Conservation (phyloP, 2,113 vertebrate genomes). For the Nesospiza acunhae region DNA sequence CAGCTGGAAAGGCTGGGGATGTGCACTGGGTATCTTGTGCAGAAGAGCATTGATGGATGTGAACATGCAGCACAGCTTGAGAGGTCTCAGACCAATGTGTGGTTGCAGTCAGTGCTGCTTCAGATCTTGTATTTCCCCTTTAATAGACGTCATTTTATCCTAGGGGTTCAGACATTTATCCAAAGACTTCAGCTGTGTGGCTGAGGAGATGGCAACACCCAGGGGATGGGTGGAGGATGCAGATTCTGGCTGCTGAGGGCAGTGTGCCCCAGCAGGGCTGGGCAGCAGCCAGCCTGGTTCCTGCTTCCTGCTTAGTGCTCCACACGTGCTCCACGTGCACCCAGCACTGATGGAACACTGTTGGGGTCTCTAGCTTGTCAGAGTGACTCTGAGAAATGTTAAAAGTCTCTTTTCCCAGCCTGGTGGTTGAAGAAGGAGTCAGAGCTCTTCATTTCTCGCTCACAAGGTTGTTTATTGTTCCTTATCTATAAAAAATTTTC, state of each 20-base stretch:
- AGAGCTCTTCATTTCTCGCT: too few relatives aligned
- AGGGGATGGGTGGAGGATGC: neutral
- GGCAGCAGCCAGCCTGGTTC: neutral
- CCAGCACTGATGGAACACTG: neutral
- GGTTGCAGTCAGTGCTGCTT: neutral
- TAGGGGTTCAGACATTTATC: neutral
- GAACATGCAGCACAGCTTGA: fast-evolving
- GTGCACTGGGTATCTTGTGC: fast-evolving
- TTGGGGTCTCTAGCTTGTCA: too few relatives aligned
- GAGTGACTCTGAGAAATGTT: too few relatives aligned
- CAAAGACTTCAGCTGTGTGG: fast-evolving
- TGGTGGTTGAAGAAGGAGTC: too few relatives aligned
- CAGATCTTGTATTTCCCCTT: neutral
- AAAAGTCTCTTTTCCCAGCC: too few relatives aligned
- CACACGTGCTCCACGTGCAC: fast-evolving
- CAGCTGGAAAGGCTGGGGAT: neutral
- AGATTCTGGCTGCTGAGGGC: neutral
- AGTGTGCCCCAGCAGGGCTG: neutral
- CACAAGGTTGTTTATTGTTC: too few relatives aligned
- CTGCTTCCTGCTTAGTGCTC: neutral
- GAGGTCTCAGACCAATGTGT: fast-evolving
- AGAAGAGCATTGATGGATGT: neutral
- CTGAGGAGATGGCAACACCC: neutral
- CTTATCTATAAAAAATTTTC: too few relatives aligned
- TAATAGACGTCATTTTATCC: fast-evolving